Evolutionary conservation across 2,797 vertebrate species (phyloP), one percentile per base, ranked within the genome.

Genomic region (Parambassis ranga): DNA sequence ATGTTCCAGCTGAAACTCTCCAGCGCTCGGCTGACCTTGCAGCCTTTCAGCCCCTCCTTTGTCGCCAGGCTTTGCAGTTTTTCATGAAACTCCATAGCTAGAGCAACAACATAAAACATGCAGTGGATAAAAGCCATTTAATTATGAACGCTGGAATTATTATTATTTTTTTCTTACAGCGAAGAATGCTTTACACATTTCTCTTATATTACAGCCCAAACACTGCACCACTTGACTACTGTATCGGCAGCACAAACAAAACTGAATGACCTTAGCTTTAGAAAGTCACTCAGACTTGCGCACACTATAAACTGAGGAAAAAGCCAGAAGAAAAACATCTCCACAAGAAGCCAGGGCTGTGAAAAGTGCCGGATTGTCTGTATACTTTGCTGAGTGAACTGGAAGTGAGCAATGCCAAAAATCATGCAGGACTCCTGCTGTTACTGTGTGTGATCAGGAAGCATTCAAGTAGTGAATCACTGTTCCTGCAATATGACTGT

Each of bases 1-100:
- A 98, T 97, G 79, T 98, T 98, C 96, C 96, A 98, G 0, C 95
- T 96, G 84, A 98, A 98, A 75, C 93, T 95, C 89, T 98, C 96
- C 73, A 97, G 86, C 0, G 96, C 95, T 65, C 95, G 95, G 23
- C 91, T 93, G 39, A 95, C 90, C 71, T 98, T 98, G 62, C 95
- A 92, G 67, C 95, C 96, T 81, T 95, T 97, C 50, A 97, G 82
- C 4, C 96, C 96, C 83, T 98, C 96, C 86, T 91, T 95, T 28
- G 83, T 79, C 23, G 95, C 95, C 77, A 96, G 90, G 70, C 83
- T 93, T 79, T 94, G 94, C 71, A 98, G 82, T 59, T 94, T 94
- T 83, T 97, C 96, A 10, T 98, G 96, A 85, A 94, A 96, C 62
- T 96, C 96, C 96, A 98, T 97, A 61, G 94, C 96, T 98, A 20